These are phyloP conservation scores for Sitobion miscanthi DNA, from an alignment of 1,140 invertebrate species.

Conservation along the genomic window DNA sequence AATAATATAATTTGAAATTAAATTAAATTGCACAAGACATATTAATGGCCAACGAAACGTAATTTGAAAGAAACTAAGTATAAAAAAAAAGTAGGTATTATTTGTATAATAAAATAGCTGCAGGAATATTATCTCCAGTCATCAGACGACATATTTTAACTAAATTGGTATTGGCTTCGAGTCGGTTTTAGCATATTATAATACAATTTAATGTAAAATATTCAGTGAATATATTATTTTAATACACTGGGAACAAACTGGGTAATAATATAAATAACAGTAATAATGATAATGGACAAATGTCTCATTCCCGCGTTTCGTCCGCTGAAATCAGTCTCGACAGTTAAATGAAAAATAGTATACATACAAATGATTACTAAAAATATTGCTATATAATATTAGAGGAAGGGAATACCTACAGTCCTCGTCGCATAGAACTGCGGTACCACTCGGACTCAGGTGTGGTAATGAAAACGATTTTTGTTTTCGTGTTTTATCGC, in stretches of 20 bases:
- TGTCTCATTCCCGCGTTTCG: slow-evolving; percentile 4
- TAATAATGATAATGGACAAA: neutral
- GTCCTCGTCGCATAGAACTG: neutral
- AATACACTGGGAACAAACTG: slow-evolving; percentile 24
- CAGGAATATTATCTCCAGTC: neutral
- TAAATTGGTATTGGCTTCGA: neutral
- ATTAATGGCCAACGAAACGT: neutral
- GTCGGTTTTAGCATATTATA: neutral
- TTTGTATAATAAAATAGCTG: neutral
- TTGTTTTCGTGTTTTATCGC: neutral
- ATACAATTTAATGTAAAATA: slow-evolving; percentile 25
- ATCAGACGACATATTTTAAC: slow-evolving; percentile 4
- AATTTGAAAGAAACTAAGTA: neutral
- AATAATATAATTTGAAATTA: slow-evolving; percentile 14
- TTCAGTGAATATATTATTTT: slow-evolving; percentile 25
- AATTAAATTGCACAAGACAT: neutral
- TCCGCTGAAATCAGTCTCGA: slow-evolving; percentile 29
- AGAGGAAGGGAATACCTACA: neutral
- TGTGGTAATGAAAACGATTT: slow-evolving; percentile 16
- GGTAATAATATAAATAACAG: slow-evolving; percentile 18
- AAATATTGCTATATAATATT: neutral
- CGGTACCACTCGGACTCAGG: neutral
- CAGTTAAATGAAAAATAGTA: neutral
- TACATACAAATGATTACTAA: neutral
- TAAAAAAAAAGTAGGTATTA: neutral